These are phyloP conservation scores for Odontamblyopus rebecca DNA, from an alignment of 2,797 vertebrate species.

Conservation along the genomic window DNA sequence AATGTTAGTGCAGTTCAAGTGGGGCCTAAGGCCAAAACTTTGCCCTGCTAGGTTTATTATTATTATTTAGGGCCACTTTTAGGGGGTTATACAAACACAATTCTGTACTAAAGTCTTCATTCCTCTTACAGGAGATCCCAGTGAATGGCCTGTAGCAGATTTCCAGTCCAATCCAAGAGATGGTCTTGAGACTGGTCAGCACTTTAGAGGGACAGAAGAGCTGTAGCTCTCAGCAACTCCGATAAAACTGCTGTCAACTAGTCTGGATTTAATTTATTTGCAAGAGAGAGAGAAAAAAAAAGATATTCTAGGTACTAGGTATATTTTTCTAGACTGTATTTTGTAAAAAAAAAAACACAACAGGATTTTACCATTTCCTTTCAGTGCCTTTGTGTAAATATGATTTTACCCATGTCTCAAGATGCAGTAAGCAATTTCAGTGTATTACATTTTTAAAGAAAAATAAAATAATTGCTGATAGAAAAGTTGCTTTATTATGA, in stretches of 20 bases:
- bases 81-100: background rate
- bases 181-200: constrained; percentile 16
- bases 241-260: constrained; percentile 43
- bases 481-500: constrained; percentile 73
- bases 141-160: constrained; percentile 63
- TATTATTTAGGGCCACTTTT: background rate
- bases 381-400: background rate
- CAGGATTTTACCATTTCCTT: constrained; percentile 50
- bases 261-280: constrained; percentile 55
- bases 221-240: constrained; percentile 53
- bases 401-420: background rate
- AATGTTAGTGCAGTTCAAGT: too few species aligned
- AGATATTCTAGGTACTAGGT: constrained; percentile 56
- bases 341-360: constrained; percentile 22
- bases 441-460: background rate
- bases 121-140: constrained; percentile 67
- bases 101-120: background rate
- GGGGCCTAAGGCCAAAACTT: too few species aligned
- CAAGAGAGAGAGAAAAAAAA: constrained; percentile 40
- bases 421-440: background rate
- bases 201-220: constrained; percentile 37
- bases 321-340: constrained; percentile 28
- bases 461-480: constrained; percentile 27
- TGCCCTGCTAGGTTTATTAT: too few species aligned
- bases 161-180: constrained; percentile 10